phyloP scores from a whole-genome alignment of 1,140 invertebrate species.

The Elysia chlorotica region DNA sequence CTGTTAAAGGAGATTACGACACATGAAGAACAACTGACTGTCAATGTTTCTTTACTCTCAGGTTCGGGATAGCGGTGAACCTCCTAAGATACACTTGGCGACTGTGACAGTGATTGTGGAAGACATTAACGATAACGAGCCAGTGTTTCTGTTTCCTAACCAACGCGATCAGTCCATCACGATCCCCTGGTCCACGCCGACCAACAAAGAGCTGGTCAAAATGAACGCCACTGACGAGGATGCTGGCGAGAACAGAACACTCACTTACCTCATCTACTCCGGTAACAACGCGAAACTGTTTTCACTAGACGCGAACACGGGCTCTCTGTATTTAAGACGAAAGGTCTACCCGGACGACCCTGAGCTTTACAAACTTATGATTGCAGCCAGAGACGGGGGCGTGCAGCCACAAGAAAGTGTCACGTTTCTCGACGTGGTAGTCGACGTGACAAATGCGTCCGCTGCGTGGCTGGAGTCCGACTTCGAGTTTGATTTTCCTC shows the following conservation, averaged over 20 bases:
- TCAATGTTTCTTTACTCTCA: no score
- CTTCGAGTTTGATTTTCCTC: constrained; percentile 6
- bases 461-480: constrained; percentile 15
- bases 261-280: constrained; percentile 81
- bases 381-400: constrained; percentile 42
- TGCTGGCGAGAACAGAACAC: constrained; percentile 81
- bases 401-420: constrained; percentile 27
- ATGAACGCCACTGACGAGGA: constrained; percentile 80
- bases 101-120: constrained; percentile 72
- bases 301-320: constrained; percentile 37
- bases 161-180: constrained; percentile 38
- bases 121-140: constrained; percentile 81
- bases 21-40: no score
- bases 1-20: no score
- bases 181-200: constrained; percentile 35
- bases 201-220: constrained; percentile 33
- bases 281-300: constrained; percentile 82
- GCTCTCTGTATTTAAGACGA: constrained; percentile 35
- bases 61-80: constrained; percentile 77
- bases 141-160: constrained; percentile 72
- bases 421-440: constrained; percentile 32
- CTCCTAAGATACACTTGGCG: constrained; percentile 75
- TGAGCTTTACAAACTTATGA: constrained; percentile 30
- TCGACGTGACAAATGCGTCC: constrained; percentile 42
- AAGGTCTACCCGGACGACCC: constrained; percentile 28